These are phyloP conservation scores for Apostichopus japonicus DNA, from an alignment of 35 echinoderm and acorn worm genomes.

Conservation along the genomic window DNA sequence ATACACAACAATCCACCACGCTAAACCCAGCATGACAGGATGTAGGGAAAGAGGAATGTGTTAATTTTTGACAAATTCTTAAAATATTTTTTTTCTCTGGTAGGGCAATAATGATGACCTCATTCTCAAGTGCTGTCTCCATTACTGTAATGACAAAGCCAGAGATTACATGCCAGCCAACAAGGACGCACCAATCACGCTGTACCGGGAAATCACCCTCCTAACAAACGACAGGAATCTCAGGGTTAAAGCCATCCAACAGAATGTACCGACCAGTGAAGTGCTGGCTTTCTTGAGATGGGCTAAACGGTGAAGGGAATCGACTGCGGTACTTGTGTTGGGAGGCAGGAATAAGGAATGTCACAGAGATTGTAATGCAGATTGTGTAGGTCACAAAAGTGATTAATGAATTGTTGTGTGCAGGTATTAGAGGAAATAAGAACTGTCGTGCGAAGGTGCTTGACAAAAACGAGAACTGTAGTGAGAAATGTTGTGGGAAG, in stretches of 20 bases:
- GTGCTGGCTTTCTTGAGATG: constrained; percentile 71
- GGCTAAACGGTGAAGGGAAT: constrained; percentile 77
- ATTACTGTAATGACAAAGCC: constrained; percentile 87
- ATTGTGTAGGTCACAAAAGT: no score
- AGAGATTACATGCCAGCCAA: constrained; percentile 87
- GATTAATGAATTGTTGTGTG: no score
- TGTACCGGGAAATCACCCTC: constrained; percentile 86
- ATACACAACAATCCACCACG: no score
- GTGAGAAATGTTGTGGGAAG: no score
- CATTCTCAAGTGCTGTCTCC: constrained; percentile 84
- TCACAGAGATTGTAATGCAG: not conserved
- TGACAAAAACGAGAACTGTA: no score
- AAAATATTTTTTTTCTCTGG: not conserved
- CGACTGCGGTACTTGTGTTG: not conserved
- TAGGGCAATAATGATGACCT: constrained; percentile 98
- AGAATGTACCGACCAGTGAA: constrained; percentile 92
- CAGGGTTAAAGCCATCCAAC: constrained; percentile 90
- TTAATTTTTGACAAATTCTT: no score
- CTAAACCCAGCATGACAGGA: no score
- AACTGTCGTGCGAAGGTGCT: no score
- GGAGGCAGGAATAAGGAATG: not conserved
- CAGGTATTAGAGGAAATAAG: no score
- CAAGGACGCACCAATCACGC: constrained; percentile 85
- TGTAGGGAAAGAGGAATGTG: no score
- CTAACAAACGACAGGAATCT: constrained; percentile 95